Evolutionary conservation across 2,113 vertebrate species (phyloP).

Genomic region (Phoenicopterus ruber): DNA sequence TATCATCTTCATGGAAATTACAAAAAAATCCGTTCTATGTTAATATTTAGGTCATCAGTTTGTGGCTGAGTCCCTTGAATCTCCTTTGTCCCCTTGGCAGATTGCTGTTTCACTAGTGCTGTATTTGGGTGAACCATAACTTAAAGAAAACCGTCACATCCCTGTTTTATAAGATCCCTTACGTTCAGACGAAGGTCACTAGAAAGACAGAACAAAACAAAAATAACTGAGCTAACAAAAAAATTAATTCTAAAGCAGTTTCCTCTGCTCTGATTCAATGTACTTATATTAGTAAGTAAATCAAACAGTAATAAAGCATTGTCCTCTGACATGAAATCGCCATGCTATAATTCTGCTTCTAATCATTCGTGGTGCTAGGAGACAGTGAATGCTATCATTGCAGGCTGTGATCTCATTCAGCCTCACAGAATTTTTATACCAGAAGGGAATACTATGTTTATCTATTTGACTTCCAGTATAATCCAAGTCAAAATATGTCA

Average conservation of each 20-base stretch:
- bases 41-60: not conserved
- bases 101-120: not conserved
- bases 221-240: not conserved
- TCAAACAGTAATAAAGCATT: constrained; percentile 33
- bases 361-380: constrained; percentile 3
- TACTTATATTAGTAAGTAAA: constrained; percentile 22
- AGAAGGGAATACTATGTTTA: not conserved
- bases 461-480: not conserved
- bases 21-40: not conserved
- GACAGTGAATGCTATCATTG: not conserved
- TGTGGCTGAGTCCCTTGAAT: not conserved
- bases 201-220: not conserved
- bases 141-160: not conserved
- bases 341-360: not conserved
- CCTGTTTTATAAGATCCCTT: not conserved
- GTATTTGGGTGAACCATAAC: not conserved
- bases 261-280: not conserved
- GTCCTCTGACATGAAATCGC: constrained; percentile 47
- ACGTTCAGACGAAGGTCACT: not conserved
- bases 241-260: not conserved
- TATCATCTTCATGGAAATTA: not conserved
- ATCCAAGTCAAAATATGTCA: not conserved
- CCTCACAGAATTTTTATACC: not conserved
- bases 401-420: constrained; percentile 26
- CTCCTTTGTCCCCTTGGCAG: not conserved